phyloP scores from a whole-genome alignment of 2,113 vertebrate genomes.

The Xyrauchen texanus region DNA sequence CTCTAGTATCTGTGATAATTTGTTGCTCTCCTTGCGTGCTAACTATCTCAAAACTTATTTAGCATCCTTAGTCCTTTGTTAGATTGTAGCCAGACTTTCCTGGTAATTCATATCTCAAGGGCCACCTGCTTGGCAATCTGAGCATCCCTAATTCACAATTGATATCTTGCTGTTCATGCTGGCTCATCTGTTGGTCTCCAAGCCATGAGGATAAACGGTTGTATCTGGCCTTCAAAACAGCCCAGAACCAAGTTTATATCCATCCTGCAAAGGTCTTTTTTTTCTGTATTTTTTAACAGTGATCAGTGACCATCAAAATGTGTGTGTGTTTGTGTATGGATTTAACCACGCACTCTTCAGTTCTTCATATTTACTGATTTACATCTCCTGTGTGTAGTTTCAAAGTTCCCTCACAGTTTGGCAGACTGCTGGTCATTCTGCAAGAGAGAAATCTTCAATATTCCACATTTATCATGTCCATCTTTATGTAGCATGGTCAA shows the following conservation, averaged over 20 bases:
- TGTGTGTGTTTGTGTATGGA: no score
- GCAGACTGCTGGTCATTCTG: no score
- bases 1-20: background rate
- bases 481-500: background rate
- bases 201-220: background rate
- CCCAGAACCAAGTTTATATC: background rate
- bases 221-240: background rate
- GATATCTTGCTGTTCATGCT: no score
- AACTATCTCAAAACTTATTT: background rate
- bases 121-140: background rate
- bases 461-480: background rate
- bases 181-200: background rate
- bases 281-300: background rate
- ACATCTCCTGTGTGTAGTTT: background rate
- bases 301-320: background rate
- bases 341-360: no score
- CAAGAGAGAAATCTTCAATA: background rate
- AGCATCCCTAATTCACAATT: background rate
- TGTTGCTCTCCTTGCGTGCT: no score
- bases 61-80: background rate
- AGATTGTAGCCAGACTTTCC: background rate
- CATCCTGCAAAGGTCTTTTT: background rate
- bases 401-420: background rate
- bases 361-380: no score
- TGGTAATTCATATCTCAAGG: background rate